phyloP scores from a whole-genome alignment of 2,888 invertebrate genomes.

The Nymphalis c-album region DNA sequence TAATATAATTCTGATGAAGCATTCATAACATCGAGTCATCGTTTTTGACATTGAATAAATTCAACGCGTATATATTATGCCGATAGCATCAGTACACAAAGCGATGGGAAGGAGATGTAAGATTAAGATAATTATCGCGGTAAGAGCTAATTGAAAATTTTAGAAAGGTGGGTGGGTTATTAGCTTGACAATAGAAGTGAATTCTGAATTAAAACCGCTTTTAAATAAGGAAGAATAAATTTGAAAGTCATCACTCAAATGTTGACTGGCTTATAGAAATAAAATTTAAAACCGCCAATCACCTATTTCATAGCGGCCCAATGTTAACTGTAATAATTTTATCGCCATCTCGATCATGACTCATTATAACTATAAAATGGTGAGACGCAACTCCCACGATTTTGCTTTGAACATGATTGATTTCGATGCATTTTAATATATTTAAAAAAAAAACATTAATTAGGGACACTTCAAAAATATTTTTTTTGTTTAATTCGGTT shows the following conservation, averaged over 20 bases:
- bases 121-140: slow-evolving; percentile 25
- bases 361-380: slow-evolving; percentile 8
- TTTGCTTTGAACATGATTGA: not conserved
- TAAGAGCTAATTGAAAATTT: slow-evolving; percentile 35
- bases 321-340: slow-evolving; percentile 17
- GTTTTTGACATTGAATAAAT: not conserved
- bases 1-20: not conserved
- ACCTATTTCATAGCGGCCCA: not conserved
- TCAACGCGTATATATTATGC: not conserved
- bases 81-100: slow-evolving; percentile 29
- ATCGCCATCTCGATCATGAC: not conserved
- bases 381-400: not conserved
- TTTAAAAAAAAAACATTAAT: no score
- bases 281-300: not conserved
- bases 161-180: slow-evolving; percentile 35
- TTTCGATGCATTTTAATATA: not conserved
- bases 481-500: no score
- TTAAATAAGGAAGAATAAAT: slow-evolving; percentile 11
- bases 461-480: not conserved
- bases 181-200: slow-evolving; percentile 31
- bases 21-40: not conserved
- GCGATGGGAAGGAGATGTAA: slow-evolving; percentile 28
- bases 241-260: slow-evolving; percentile 26
- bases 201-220: slow-evolving; percentile 18
- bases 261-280: not conserved